These are phyloP conservation scores for Frieseomelitta varia DNA, from an alignment of 1,140 invertebrate species.

Conservation along the genomic window DNA sequence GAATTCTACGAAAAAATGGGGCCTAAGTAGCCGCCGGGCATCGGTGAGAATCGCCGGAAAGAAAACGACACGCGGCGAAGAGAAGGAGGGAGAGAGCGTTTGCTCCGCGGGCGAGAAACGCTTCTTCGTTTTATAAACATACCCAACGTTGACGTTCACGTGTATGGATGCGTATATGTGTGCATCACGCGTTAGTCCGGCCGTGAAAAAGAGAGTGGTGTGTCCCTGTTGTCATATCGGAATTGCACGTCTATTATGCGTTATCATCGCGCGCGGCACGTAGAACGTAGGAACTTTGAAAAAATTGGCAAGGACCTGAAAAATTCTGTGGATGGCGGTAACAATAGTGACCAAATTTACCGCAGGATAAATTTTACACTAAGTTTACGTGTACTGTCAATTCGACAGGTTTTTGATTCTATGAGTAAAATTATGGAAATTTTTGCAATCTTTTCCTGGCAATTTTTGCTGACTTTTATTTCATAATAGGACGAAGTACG, in stretches of 20 bases:
- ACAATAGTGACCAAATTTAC: no score
- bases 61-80: neutral
- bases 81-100: neutral
- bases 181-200: neutral
- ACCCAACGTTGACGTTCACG: no score
- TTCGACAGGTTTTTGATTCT: no score
- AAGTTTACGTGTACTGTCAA: no score
- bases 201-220: neutral
- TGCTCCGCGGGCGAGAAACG: neutral
- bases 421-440: no score
- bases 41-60: neutral
- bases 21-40: neutral
- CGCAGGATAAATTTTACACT: no score
- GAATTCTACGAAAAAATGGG: conserved; percentile 17
- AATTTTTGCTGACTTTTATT: no score
- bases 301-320: neutral
- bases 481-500: no score
- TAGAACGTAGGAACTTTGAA: neutral
- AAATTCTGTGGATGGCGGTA: neutral
- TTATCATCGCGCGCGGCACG: conserved; percentile 25
- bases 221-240: neutral
- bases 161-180: no score
- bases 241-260: neutral
- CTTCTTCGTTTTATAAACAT: neutral
- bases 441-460: no score